These are phyloP conservation scores for Pantherophis alleghaniensis DNA, from an alignment of 2,797 vertebrate species.

Conservation along the genomic window DNA sequence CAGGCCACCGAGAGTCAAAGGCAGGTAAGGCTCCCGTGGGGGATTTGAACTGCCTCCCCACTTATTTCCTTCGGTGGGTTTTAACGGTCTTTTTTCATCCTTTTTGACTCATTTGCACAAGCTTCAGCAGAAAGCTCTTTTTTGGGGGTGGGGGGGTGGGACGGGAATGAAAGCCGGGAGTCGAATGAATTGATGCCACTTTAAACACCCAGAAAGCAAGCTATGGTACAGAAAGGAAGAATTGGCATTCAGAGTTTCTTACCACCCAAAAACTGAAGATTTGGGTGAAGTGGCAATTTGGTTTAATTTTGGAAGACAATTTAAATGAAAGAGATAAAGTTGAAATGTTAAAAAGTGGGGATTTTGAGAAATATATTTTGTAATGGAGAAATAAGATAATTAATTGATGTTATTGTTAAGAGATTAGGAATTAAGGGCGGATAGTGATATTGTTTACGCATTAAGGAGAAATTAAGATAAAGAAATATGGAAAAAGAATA, in stretches of 20 bases:
- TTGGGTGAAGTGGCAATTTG: too few species aligned
- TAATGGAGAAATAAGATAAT: too few species aligned
- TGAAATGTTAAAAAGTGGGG: too few species aligned
- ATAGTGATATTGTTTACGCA: too few species aligned
- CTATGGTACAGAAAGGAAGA: not conserved
- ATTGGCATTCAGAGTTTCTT: not conserved
- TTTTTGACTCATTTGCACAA: not conserved
- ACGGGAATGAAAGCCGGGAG: not conserved
- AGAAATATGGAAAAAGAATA: too few species aligned
- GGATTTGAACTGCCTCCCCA: not conserved
- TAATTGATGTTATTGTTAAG: too few species aligned
- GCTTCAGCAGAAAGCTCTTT: not conserved
- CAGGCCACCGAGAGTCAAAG: not conserved
- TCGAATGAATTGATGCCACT: not conserved
- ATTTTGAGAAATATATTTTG: too few species aligned
- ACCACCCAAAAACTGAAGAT: not conserved
- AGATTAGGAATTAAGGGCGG: too few species aligned
- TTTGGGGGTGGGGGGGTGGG: not conserved
- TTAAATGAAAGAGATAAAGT: too few species aligned
- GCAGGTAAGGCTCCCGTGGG: not conserved
- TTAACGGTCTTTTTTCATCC: not conserved
- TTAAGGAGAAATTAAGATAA: too few species aligned
- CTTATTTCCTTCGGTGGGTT: not conserved
- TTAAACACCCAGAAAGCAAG: not conserved
- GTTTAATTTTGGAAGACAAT: too few species aligned